Percentiles rank a stretch among this genome's conserved stretches.
These are phyloP conservation scores for Caranx ignobilis DNA, from an alignment of 2,113 vertebrate species.

Conservation along the genomic window DNA sequence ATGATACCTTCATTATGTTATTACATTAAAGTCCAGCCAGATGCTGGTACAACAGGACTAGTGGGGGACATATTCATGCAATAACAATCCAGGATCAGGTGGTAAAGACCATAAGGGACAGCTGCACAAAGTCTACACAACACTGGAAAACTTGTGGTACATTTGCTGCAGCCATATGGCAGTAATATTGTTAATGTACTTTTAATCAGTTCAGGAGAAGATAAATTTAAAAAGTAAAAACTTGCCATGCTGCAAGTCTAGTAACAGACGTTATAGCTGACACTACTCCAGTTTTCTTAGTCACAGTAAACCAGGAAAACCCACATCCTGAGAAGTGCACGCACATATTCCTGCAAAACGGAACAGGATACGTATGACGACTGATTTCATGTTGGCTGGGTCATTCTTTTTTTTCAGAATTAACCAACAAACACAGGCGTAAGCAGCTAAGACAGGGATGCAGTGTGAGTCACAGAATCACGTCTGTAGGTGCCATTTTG, in stretches of 20 bases:
- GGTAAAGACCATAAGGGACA: conserved; percentile 26
- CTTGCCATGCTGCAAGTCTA: conserved; percentile 4
- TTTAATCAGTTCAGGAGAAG: conserved; percentile 28
- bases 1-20: conserved; percentile 56
- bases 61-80: conserved; percentile 25
- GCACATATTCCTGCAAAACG: conserved; percentile 4
- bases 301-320: conserved; percentile 21
- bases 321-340: conserved; percentile 30
- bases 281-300: background rate
- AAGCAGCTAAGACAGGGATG: conserved; percentile 9
- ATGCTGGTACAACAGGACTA: conserved; percentile 33
- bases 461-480: conserved; percentile 6
- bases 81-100: conserved; percentile 40
- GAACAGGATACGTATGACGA: background rate
- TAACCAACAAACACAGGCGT: background rate
- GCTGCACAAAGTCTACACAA: conserved; percentile 7
- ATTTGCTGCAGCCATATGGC: conserved; percentile 18
- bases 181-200: conserved; percentile 9
- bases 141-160: background rate
- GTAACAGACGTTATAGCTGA: conserved; percentile 13
- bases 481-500: conserved; percentile 26
- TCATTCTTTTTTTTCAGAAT: conserved; percentile 47
- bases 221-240: conserved; percentile 35
- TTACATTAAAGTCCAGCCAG: conserved; percentile 55
- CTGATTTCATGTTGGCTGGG: conserved; percentile 23